Base-by-base conservation (phyloP, 2,113 vertebrate genomes). In the Malurus alboscapulatus region DNA sequence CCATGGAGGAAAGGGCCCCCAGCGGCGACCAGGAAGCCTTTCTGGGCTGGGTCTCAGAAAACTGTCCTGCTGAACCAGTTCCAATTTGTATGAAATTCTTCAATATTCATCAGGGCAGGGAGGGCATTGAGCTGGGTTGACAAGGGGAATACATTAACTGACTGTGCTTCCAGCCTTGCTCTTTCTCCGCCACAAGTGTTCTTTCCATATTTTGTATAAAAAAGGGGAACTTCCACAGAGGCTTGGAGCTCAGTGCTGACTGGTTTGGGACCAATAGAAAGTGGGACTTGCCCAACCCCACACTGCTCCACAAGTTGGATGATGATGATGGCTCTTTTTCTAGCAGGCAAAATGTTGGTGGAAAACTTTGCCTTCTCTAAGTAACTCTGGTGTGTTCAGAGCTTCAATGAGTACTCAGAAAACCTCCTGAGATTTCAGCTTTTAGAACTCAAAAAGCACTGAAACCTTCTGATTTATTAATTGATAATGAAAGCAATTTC, bases 61-160 rank as follows among this genome's bases (percentile, higher is more conserved):
- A 90, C 62, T 85, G 94, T 85, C 94, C 85, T 85, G 96, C 75
- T 83, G 85, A 96, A 93, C 94, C 90, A 80, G 96, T 96, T 95
- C 85, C 71, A 80, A 85, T 95, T 96, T 96, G 96, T 93, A 90
- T 96, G 93, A 85, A 84, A 85, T 90, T 69, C 85, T 83, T 96
- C 94, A 96, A 86, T 93, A 96, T 96, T 96, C 92, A 95, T 96
- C 79, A 96, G 83, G 72, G 82, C 82, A 95, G 55, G 77, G 72
- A 96, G 92, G 75, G 63, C 82, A 94, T 4, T 50, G 82, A 93
- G 88, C 92, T 88, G 88, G 90, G 92, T 14, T 66, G 59, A 85
- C 87, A 72, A 83, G 85, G 38, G 47, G 88, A 92, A 92, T 93
- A 74, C 21, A 84, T 95, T 84, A 95, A 47, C 51, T 0, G 5